A percentile compares a stretch with the other conserved stretches of the same genome.
phyloP scores from a whole-genome alignment of 2,888 invertebrate species.

The Conchocele bisecta region DNA sequence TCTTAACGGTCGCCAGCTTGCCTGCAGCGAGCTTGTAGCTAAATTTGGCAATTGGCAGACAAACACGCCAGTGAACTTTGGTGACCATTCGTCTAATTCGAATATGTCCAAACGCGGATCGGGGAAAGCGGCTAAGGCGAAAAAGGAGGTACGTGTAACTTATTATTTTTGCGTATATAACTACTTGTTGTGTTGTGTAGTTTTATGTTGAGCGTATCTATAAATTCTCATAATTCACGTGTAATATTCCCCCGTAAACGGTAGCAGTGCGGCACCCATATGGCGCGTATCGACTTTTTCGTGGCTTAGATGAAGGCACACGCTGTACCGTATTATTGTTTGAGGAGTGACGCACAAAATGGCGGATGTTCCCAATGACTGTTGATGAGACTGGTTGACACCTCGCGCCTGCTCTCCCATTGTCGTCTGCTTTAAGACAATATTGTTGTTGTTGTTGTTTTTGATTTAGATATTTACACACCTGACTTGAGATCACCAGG shows the following conservation, averaged over 20 bases:
- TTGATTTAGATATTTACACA: no score
- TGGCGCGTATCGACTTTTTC: conserved; percentile 14
- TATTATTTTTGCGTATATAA: conserved; percentile 4
- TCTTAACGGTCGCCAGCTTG: conserved; percentile 1
- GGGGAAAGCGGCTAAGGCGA: not conserved
- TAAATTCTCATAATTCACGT: no score
- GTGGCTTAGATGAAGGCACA: not conserved
- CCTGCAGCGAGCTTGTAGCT: not conserved
- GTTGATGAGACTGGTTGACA: no score
- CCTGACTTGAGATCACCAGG: no score
- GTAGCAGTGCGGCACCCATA: conserved; percentile 4
- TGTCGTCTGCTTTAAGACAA: no score
- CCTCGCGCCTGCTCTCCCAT: no score
- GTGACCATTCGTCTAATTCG: not conserved
- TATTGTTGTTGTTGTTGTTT: no score
- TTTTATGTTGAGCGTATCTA: no score
- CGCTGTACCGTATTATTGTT: conserved; percentile 28
- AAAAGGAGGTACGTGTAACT: conserved; percentile 3
- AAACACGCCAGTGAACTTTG: conserved; percentile 3
- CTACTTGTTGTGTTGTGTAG: no score
- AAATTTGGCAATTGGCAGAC: conserved; percentile 13
- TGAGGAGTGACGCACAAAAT: conserved; percentile 16
- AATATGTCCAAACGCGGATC: conserved; percentile 7
- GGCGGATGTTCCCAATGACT: conserved; percentile 10
- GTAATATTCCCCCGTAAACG: no score